Conservation (phyloP, 2,888 invertebrate genomes). For the Drosophila trichaetosa region DNA sequence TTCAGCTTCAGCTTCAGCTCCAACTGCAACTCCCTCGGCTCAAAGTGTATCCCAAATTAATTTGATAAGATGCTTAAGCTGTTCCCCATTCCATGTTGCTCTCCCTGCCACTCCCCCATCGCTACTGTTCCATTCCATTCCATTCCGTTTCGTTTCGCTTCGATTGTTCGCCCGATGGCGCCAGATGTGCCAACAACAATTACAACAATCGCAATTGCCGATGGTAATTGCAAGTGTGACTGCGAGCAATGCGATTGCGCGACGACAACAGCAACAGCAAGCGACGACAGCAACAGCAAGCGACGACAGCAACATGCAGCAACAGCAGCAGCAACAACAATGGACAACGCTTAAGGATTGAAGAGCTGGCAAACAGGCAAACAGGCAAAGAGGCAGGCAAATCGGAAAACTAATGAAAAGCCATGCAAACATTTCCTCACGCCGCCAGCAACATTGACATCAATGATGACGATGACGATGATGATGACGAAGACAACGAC, state of each 20-base stretch:
- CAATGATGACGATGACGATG: conserved; percentile 30
- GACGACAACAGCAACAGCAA: conserved; percentile 45
- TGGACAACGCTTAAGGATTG: conserved; percentile 49
- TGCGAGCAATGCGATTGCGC: conserved; percentile 58
- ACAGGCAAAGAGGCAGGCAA: conserved; percentile 42
- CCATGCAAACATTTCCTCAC: conserved; percentile 84
- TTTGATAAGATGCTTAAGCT: conserved; percentile 73
- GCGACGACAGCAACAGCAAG: conserved; percentile 14
- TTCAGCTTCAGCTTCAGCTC: no score
- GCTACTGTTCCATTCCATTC: not conserved
- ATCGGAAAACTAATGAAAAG: conserved; percentile 79
- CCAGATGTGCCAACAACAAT: conserved; percentile 79
- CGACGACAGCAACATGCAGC: conserved; percentile 32
- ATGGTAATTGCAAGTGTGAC: conserved; percentile 80
- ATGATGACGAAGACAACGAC: not conserved
- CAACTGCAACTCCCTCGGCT: not conserved
- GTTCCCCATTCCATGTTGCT: conserved; percentile 2
- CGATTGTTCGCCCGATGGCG: conserved; percentile 51
- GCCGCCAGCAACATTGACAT: conserved; percentile 75
- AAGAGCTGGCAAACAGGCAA: conserved; percentile 40
- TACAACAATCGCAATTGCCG: conserved; percentile 76
- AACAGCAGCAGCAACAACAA: conserved; percentile 28
- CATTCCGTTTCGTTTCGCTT: conserved; percentile 1
- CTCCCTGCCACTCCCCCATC: not conserved
- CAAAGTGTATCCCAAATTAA: conserved; percentile 69